phyloP scores from a whole-genome alignment of 2,797 vertebrate species.

The Lemur catta region DNA sequence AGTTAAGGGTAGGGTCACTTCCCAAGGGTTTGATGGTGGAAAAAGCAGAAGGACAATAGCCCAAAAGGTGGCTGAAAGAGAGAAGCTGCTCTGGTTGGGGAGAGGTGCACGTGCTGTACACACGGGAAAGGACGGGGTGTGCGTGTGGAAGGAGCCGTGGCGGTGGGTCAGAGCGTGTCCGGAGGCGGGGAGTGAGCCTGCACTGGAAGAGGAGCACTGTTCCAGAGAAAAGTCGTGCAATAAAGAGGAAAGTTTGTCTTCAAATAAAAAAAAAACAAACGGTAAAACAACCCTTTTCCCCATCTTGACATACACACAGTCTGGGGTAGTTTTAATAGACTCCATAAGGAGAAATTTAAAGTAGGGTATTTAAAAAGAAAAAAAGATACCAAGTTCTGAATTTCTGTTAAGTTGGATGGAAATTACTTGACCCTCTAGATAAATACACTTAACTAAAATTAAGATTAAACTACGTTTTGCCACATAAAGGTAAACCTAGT shows the following conservation, averaged over 20 bases:
- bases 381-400: not conserved
- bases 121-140: accelerated
- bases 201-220: not conserved
- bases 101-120: not conserved
- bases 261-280: not conserved
- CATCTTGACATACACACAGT: no score
- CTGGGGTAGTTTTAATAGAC: not conserved
- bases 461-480: conserved; percentile 76
- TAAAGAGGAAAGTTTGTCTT: not conserved
- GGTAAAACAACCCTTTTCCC: not conserved
- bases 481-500: conserved; percentile 63
- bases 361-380: not conserved
- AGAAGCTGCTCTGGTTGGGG: not conserved
- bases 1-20: not conserved
- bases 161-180: accelerated
- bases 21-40: not conserved
- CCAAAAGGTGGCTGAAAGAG: not conserved
- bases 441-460: conserved; percentile 56
- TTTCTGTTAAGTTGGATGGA: not conserved
- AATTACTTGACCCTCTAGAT: not conserved
- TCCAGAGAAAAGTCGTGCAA: not conserved
- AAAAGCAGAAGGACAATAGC: not conserved
- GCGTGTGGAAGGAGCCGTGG: not conserved
- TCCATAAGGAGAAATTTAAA: not conserved
- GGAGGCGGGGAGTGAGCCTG: accelerated